Percentiles rank a stretch among this genome's conserved stretches.
Evolutionary conservation across 2,113 vertebrate genomes (phyloP).

Genomic region (Pardalotus punctatus): DNA sequence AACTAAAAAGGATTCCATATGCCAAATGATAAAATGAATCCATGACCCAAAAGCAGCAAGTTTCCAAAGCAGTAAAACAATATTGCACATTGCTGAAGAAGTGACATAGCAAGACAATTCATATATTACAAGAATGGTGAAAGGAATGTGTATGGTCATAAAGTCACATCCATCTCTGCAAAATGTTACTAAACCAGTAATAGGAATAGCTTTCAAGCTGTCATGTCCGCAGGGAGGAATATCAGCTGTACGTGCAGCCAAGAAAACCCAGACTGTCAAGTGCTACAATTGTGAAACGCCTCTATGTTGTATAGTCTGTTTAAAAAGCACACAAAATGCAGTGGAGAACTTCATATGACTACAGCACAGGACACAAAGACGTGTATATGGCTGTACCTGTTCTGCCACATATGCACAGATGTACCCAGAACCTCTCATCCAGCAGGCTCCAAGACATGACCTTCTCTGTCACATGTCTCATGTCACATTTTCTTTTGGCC

Average conservation of each 20-base stretch:
- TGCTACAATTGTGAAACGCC: neutral
- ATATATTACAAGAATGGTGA: neutral
- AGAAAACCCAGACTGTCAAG: neutral
- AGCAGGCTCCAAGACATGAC: neutral
- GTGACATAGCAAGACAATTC: neutral
- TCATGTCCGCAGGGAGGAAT: neutral
- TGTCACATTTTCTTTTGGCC: neutral
- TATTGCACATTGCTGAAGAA: neutral
- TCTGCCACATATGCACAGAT: neutral
- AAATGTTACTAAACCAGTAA: neutral
- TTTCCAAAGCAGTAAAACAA: neutral
- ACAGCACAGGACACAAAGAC: neutral
- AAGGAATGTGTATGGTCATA: neutral
- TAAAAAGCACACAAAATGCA: neutral
- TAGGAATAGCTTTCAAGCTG: neutral
- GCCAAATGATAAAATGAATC: neutral
- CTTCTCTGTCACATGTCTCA: neutral
- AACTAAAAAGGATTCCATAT: neutral
- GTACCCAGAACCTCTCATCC: neutral
- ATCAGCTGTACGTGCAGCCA: neutral
- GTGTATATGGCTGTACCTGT: rapidly evolving
- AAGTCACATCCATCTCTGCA: slow-evolving; percentile 18
- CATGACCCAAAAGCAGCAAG: neutral
- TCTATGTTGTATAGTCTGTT: neutral
- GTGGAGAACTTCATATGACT: neutral